Base-by-base conservation (phyloP, 2,888 invertebrate genomes). In the Bedellia somnulentella region DNA sequence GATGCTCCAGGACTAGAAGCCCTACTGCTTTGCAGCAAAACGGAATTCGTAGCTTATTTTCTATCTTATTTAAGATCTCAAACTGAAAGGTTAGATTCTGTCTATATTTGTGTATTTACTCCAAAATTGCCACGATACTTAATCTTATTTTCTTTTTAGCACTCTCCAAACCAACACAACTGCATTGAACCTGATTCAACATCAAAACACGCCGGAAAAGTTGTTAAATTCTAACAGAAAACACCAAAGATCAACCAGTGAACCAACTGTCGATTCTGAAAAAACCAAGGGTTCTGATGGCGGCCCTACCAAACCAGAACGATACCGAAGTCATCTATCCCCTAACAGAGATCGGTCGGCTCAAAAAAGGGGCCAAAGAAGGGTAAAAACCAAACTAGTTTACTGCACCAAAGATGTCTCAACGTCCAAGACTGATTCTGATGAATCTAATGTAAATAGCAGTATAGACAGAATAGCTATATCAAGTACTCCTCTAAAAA, bases 1-100 rank as follows among this genome's bases (percentile, higher is more conserved):
- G 61, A 58, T 22, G 52, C 50, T 8, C 51, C 57, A 24, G 66
- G 67, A 11, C 66, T 68, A 36, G 62, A 59, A 44, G 49, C 59
- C 35, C 46, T 64, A 35, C 47, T 54, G 29, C 60, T 66, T 43
- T 70, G 64, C 38, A 62, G 55, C 37, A 58, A 51, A 37, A 62
- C 49, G 31, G 81, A 81, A 38, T 82, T 82, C 50, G 78, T 79
- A 17, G 57, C 77, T n/a, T 78, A 71, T 47, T 82, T 78, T 47
- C 48, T 82, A 35, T 71, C 79, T 14, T 79, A 70, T 46, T 45
- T 82, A 37, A 62, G 80, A 27, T 71, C 56, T 39, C 78, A 79
- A 45, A 80, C 80, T 21, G 79, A 80, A 35, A 57, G 60, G 60
- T 79, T 57, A 52, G 59, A 41, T 1, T 13, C 11, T 13, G n/a